These are phyloP conservation scores for Bagarius yarrelli DNA, from an alignment of 2,113 vertebrate species.

Conservation along the genomic window DNA sequence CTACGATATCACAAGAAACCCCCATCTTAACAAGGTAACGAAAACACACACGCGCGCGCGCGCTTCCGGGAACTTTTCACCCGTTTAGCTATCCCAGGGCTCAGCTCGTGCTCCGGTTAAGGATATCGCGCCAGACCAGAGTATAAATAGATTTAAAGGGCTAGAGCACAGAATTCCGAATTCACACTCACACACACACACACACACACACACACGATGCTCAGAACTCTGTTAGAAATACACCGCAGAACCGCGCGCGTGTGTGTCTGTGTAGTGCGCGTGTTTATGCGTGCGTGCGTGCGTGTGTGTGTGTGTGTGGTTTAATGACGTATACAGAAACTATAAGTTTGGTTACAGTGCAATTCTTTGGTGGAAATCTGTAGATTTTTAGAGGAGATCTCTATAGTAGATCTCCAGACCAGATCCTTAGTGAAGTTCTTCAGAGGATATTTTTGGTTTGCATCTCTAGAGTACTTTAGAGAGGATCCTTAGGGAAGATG, in stretches of 20 bases:
- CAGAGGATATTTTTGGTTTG: too few species aligned
- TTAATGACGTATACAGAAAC: too few species aligned
- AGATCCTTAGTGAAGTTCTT: too few species aligned
- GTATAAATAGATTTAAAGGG: constrained; percentile 76
- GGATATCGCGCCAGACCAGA: constrained; percentile 55
- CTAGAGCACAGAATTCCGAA: not conserved
- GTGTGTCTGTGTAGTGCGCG: constrained; percentile 1
- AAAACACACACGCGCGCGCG: not conserved
- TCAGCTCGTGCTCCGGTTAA: constrained; percentile 32
- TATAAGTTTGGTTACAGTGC: too few species aligned
- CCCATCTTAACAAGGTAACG: constrained; percentile 84
- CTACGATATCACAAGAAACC: constrained; percentile 79
- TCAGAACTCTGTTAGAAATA: not conserved
- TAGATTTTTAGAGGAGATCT: too few species aligned
- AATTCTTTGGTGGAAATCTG: too few species aligned
- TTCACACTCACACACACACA: not conserved
- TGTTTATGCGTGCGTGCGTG: constrained; percentile 3
- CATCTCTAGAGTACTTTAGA: too few species aligned
- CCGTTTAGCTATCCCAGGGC: constrained; percentile 5
- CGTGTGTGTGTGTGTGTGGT: not conserved
- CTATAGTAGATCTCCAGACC: too few species aligned
- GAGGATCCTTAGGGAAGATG: too few species aligned
- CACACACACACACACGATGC: not conserved
- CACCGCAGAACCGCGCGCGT: not conserved
- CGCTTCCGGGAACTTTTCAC: constrained; percentile 19